Evolutionary conservation across 2,113 vertebrate species (phyloP).

Genomic region (Myrmecophaga tridactyla): DNA sequence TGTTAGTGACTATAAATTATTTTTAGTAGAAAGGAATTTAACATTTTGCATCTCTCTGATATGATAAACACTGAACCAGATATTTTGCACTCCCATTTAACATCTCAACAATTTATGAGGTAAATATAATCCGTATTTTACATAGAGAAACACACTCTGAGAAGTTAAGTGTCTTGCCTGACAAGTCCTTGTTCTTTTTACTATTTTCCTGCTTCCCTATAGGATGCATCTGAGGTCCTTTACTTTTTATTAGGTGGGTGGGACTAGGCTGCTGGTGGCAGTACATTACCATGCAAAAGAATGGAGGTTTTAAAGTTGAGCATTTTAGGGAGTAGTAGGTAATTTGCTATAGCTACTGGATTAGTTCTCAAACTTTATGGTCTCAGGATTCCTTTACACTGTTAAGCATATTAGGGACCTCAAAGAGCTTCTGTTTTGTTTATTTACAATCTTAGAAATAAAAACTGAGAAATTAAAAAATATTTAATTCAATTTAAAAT

Average conservation of each 20-base stretch:
- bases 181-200: neutral
- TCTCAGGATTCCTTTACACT: neutral
- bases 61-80: neutral
- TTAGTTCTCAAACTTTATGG: neutral
- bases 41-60: neutral
- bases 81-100: neutral
- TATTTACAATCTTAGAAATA: neutral
- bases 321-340: neutral
- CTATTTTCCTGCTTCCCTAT: neutral
- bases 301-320: conserved; percentile 1
- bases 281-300: neutral
- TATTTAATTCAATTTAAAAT: neutral
- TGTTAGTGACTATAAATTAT: neutral
- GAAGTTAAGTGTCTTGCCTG: neutral
- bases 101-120: neutral
- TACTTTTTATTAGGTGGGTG: neutral
- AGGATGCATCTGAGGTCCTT: neutral
- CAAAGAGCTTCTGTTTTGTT: neutral
- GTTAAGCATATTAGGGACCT: neutral
- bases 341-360: neutral
- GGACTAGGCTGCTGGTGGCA: neutral
- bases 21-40: conserved; percentile 4
- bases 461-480: neutral
- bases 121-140: neutral
- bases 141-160: neutral